These are phyloP conservation scores for Luidia sarsii DNA, from an alignment of 53 echinoderm and acorn worm genomes.

Conservation along the genomic window DNA sequence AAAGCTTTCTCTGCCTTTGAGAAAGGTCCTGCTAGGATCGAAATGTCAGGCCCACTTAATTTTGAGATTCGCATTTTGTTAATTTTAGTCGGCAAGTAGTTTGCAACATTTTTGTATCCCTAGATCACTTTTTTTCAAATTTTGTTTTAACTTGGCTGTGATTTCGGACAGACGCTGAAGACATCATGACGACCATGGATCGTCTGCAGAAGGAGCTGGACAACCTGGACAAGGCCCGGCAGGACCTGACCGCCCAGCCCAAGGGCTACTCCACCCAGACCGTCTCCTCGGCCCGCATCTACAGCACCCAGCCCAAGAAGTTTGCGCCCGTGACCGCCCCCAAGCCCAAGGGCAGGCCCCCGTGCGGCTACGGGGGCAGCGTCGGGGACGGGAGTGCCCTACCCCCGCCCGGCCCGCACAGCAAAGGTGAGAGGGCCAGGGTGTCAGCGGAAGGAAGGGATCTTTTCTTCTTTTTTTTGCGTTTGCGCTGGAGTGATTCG, in stretches of 20 bases:
- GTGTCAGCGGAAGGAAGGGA: no score
- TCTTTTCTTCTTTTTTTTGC: no score
- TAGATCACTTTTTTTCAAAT: background rate
- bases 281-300: conserved; percentile 55
- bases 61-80: no score
- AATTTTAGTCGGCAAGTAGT: no score
- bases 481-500: no score
- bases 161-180: conserved; percentile 25
- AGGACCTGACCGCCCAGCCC: conserved; percentile 16
- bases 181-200: conserved; percentile 68
- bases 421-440: conserved; percentile 45
- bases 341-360: conserved; percentile 33
- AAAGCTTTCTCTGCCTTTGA: no score
- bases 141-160: background rate
- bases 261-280: conserved; percentile 55
- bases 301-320: conserved; percentile 65
- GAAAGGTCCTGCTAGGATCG: no score
- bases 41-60: no score
- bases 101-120: no score
- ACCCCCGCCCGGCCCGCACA: conserved; percentile 65
- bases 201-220: conserved; percentile 69
- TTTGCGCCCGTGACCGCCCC: conserved; percentile 79
- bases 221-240: conserved; percentile 59
- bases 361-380: conserved; percentile 38
- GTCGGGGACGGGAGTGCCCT: conserved; percentile 27